Base-by-base conservation (phyloP, 2,113 vertebrate genomes). In the Sceloporus tristichus region DNA sequence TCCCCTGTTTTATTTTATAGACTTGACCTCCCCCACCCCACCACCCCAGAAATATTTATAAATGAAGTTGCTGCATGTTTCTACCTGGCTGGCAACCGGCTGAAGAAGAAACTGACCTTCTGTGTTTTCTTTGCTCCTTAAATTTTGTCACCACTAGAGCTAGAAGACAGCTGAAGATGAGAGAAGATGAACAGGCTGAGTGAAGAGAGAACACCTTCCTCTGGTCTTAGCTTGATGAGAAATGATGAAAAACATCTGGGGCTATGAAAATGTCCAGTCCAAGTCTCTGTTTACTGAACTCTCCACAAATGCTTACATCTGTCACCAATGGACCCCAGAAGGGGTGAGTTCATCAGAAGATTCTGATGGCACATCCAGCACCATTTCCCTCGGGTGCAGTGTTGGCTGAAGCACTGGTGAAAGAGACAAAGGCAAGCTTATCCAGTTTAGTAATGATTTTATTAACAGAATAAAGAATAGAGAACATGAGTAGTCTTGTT, bases 191-290 rank as follows among this genome's bases (percentile, higher is more conserved):
- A 94, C 92, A 95, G 92, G 91, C 92, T 91, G 90, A 94, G 93
- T 91, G 90, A 95, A 93, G 94, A 93, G 91, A 91, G 91, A 95
- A 91, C 91, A 93, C 94, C 93, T 96, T 95, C 91, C 90, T 96
- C 94, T 95, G 90, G 92, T 95, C 92, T 95, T 91, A 92, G 94
- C 89, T 91, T 96, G 96, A 94, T 56, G 62, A 87, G 90, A 88
- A 92, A 93, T 96, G 95, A 97, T 97, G 95, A 95, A 96, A 95
- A 97, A 91, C 96, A 96, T 92, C 96, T 96, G 96, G 29, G 94
- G 91, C 94, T 94, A 94, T 95, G 93, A 96, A 95, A 90, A 94
- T 93, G 92, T 95, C 91, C 95, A 95, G 94, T 95, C 93, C 94
- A 94, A 92, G 88, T 89, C 94, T 95, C 88, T 96, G 95, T 96